phyloP scores from a whole-genome alignment of 1,140 invertebrate species.

The Anoplophora glabripennis region DNA sequence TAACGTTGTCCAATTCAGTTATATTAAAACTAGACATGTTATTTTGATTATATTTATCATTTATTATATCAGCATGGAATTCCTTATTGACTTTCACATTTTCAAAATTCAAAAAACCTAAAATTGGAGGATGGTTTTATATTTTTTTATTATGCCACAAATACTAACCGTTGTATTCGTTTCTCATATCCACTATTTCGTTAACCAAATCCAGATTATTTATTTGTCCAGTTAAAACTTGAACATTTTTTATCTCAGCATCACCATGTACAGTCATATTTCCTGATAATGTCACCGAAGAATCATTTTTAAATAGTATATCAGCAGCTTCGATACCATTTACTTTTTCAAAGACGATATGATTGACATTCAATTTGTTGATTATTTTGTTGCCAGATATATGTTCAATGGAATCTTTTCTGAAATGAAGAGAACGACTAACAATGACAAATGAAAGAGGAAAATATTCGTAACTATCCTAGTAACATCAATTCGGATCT shows the following conservation, averaged over 20 bases:
- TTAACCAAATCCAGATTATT: slow-evolving; percentile 31
- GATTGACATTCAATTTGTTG: slow-evolving; percentile 22
- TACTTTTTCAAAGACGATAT: slow-evolving; percentile 36
- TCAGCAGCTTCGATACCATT: slow-evolving; percentile 25
- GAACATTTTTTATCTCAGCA: slow-evolving; percentile 20
- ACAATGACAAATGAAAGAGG: slow-evolving; percentile 1
- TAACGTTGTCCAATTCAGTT: slow-evolving; percentile 16
- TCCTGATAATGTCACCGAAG: slow-evolving; percentile 27
- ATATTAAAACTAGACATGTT: background rate
- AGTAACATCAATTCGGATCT: too few species aligned
- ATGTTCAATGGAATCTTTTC: slow-evolving; percentile 22
- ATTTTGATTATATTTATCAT: slow-evolving; percentile 10
- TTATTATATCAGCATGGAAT: slow-evolving; percentile 22
- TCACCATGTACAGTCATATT: slow-evolving; percentile 32
- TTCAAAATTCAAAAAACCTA: slow-evolving; percentile 31
- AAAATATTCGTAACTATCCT: background rate
- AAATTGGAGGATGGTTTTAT: slow-evolving; percentile 5
- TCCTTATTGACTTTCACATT: slow-evolving; percentile 21
- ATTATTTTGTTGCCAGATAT: slow-evolving; percentile 34
- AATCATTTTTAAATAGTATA: slow-evolving; percentile 19
- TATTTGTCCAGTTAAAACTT: slow-evolving; percentile 23
- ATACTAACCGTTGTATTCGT: slow-evolving; percentile 12
- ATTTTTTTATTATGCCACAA: background rate
- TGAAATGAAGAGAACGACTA: slow-evolving; percentile 16
- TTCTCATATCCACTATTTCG: slow-evolving; percentile 23